Evolutionary conservation across 1,140 invertebrate species (phyloP), one percentile per base, ranked within the genome.

Genomic region (Hyphantria cunea): DNA sequence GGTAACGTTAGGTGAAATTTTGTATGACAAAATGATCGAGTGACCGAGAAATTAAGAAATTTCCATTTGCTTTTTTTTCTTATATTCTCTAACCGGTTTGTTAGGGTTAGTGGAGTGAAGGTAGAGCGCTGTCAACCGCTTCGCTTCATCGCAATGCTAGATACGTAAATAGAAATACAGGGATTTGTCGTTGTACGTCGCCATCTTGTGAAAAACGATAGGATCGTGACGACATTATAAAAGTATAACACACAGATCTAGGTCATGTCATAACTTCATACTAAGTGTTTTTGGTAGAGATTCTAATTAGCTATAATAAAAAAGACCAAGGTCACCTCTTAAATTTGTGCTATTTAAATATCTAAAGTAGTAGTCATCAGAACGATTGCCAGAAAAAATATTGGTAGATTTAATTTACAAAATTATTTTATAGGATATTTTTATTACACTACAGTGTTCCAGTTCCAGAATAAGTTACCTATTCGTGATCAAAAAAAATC

Each of bases 161-260:
- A 71, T 74, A 87, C 85, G 73, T 80, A 90, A 90, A 90, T 90
- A 90, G 88, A 90, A 90, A 88, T 86, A 82, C 88, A 86, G 86
- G 88, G 86, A 77, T 86, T 84, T 82, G 86, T 87, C 84, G 80
- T 78, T 86, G 77, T 67, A 74, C 80, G 86, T 82, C 88, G 88
- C 88, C 88, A 90, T 90, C 86, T 90, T 90, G 88, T 90, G 86
- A 90, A 90, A 90, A 90, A 88, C 80, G 86, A 90, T 90, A 90
- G 87, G 82, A 90, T 89, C 74, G 68, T 78, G 76, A 81, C 82
- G 83, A 82, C 76, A 81, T 82, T 84, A 90, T 84, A 83, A 86
- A 86, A 82, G 55, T 82, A 78, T 76, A 78, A 78, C 65, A 78
- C 65, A 80, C 69, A 56, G 59, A 85, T 80, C 72, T 82, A 80